Evolutionary conservation across 1,140 invertebrate species (phyloP), one percentile per base, ranked within the genome.

Genomic region (Pygmarrhopalites habei): DNA sequence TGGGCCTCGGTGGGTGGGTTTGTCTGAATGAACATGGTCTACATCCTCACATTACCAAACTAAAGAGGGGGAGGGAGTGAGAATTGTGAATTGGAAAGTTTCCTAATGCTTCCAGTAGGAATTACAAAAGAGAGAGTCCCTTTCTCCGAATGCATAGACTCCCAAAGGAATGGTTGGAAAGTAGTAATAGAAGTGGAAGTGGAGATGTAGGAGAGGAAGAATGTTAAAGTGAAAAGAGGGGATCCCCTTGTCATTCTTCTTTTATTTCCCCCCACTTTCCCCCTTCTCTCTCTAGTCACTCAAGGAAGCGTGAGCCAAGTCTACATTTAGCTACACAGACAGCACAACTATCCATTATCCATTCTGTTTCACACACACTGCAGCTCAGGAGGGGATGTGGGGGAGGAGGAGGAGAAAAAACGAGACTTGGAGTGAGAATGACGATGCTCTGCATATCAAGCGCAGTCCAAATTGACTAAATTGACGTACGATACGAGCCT

Each of bases 371-470:
- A 47, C 44, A 15, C 44, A 7, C 10, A 15, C 4, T 25, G 23
- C 5, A 53, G 17, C 19, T 12, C n/a, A 29, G 23, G 29, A 47
- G n/a, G n/a, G n/a, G n/a, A n/a, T n/a, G n/a, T n/a, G n/a, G n/a
- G n/a, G n/a, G n/a, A n/a, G n/a, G n/a, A n/a, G n/a, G n/a, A n/a
- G n/a, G n/a, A n/a, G n/a, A n/a, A n/a, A n/a, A n/a, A n/a, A n/a
- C n/a, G n/a, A n/a, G n/a, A n/a, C n/a, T n/a, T n/a, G n/a, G n/a
- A 49, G 58, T 26, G 29, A 49, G 29, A 47, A 43, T n/a, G 41
- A 47, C 26, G 47, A 23, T 35, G 32, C 23, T 60, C 32, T 60
- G 58, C 58, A 52, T 60, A 17, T 35, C 7, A 60, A 60, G 47
- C 39, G 49, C 25, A 52, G 19, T 4, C 21, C 15, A 52, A 60